Conservation (phyloP, 2,113 vertebrate species). For the Ictalurus punctatus region DNA sequence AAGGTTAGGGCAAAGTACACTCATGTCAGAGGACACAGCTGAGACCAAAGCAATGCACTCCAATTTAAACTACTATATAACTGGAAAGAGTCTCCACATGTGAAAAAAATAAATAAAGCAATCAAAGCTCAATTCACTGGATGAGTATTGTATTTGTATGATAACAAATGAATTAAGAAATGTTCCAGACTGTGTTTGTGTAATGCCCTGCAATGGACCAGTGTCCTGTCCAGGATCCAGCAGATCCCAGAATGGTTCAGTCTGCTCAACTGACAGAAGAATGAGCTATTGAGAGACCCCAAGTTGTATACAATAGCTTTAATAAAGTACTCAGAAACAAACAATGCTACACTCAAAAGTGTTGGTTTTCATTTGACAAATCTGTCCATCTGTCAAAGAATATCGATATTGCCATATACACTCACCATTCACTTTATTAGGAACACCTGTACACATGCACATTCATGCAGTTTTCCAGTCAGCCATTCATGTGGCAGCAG, state of each 20-base stretch:
- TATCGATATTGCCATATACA: background rate
- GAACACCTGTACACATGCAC: too few relatives aligned
- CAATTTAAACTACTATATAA: background rate
- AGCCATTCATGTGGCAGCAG: too few relatives aligned
- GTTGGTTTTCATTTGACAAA: too few relatives aligned
- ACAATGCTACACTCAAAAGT: background rate
- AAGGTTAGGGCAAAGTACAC: conserved; percentile 5
- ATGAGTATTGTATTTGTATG: background rate
- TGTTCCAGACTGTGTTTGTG: background rate
- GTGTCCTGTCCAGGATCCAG: background rate
- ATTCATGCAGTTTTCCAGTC: too few relatives aligned
- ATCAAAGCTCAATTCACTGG: background rate
- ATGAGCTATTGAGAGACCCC: background rate
- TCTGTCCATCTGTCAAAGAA: too few relatives aligned
- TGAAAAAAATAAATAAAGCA: background rate
- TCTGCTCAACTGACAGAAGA: background rate
- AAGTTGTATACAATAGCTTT: background rate
- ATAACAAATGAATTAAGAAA: background rate
- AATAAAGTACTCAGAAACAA: too few relatives aligned
- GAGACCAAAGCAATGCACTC: background rate
- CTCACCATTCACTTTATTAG: too few relatives aligned
- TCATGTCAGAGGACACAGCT: conserved; percentile 2
- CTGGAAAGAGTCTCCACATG: background rate
- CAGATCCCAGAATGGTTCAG: background rate
- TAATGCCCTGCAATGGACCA: background rate